phyloP scores from a whole-genome alignment of 2,888 invertebrate genomes.

The Phyllotreta striolata region DNA sequence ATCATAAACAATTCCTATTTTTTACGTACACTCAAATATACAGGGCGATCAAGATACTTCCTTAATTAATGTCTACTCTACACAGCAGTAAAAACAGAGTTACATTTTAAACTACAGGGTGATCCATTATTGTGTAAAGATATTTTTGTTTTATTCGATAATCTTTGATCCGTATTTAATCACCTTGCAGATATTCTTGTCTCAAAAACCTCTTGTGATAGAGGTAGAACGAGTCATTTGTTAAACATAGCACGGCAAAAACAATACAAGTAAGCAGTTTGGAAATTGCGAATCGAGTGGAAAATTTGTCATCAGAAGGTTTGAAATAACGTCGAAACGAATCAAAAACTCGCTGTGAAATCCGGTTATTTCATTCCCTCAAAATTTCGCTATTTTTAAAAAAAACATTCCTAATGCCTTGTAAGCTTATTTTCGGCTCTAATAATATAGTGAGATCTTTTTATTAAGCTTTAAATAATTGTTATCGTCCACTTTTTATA shows the following conservation, averaged over 20 bases:
- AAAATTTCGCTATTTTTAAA: conserved; percentile 17
- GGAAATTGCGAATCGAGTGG: conserved; percentile 11
- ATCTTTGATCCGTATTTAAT: background rate
- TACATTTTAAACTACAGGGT: no score
- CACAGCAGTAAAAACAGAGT: no score
- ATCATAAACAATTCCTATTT: no score
- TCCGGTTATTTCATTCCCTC: conserved; percentile 15
- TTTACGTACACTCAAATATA: no score
- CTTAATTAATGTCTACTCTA: no score
- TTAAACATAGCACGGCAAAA: conserved; percentile 3
- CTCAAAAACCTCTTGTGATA: conserved; percentile 8
- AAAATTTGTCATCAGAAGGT: conserved; percentile 20
- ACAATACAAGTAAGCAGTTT: conserved; percentile 5
- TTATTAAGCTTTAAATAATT: conserved; percentile 46
- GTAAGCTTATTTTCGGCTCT: conserved; percentile 49
- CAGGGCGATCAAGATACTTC: no score
- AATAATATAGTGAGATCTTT: conserved; percentile 39
- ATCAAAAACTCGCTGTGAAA: background rate
- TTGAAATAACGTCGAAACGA: conserved; percentile 15
- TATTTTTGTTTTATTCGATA: no score
- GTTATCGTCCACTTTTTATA: conserved; percentile 48
- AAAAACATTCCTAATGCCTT: conserved; percentile 36
- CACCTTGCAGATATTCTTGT: background rate
- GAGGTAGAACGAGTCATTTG: conserved; percentile 3
- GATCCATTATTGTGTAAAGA: no score